Base-by-base conservation (phyloP, 1,140 invertebrate genomes). In the Grapholita molesta region DNA sequence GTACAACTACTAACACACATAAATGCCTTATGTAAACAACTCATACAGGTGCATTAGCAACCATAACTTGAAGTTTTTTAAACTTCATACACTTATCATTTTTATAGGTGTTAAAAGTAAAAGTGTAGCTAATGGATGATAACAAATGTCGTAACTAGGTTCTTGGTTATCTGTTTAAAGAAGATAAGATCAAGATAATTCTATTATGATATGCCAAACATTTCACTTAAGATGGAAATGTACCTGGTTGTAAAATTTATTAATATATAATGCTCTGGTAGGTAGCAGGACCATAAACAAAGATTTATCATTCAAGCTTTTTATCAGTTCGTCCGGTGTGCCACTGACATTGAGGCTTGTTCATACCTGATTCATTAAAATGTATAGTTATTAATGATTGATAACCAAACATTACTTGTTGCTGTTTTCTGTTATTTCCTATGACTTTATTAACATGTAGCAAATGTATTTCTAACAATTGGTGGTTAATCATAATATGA, bases 1-100 rank as follows among this genome's bases (percentile, higher is more conserved):
- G 78, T 79, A 82, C 80, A 73, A 76, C 74, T 75, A 70, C 75
- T 70, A 70, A 76, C 67, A 77, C 76, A 76, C 73, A 74, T 79
- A 77, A 71, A 70, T 71, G 15, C 55, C 55, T 25, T 30, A 61
- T 61, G 55, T 61, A 61, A 61, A 61, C 55, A 61, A 61, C 55
- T 28, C 28, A 28, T 28, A 28, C 55, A 61, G 25, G 12, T 28
- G 55, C 55, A 28, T 30, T 61, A n/a, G 42, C 42, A n/a, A 48
- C 42, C 42, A 61, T 28, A 28, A 28, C 24, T 30, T 61, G 55
- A 24, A 9, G 53, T 61, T 5, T 61, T 61, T 15, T 30, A 61
- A 61, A 61, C 25, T 61, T 61, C 15, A 2, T 30, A 28, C n/a
- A 61, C 55, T 61, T 24, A 25, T 57, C 24, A 66, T 68, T 76